Base-by-base conservation (phyloP, 2,113 vertebrate genomes). In the Pitta sordida region DNA sequence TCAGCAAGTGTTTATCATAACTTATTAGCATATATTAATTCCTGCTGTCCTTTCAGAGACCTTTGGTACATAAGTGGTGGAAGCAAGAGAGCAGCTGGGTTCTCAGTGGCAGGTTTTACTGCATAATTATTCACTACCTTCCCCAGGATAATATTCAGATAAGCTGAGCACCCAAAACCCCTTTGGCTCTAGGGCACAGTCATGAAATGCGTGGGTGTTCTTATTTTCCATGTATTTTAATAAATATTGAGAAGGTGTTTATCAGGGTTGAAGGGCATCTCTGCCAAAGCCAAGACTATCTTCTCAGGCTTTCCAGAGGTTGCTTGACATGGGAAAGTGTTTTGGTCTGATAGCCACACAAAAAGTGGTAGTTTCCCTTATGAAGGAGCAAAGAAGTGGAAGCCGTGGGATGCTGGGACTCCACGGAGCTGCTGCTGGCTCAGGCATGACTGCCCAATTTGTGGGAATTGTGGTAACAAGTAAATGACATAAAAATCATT, bases 371-470 rank as follows among this genome's bases (percentile, higher is more conserved):
- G 34, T 55, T 34, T 64, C 34, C 46, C 43, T 37, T 27, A 7
- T 3, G 63, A 63, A 46, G 20, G 21, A 52, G 44, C 22, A 19
- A 18, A 43, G 46, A 51, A 56, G 17, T 7, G 7, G 24, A 49
- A 51, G 29, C 18, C 21, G 6, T 11, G 5, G 37, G 18, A 3
- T 17, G 10, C 26, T 46, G 64, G 26, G n/a, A 7, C 27, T 85
- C 22, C 2, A 1, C 36, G 0, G 32, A 27, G 44, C 69, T 65
- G 55, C 64, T 62, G 27, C 12, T 27, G 43, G 22, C 63, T 51
- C 8, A 22, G 16, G 15, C 34, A 0, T 9, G 75, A 23, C 26
- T 71, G 23, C 12, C 30, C 8, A 2, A 0, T 48, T 19, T 49
- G n/a, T 77, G 73, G 71, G 18, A 32, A 3, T 1, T 60, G 30